Base-by-base conservation (phyloP, 2,113 vertebrate species). In the Myodes glareolus region DNA sequence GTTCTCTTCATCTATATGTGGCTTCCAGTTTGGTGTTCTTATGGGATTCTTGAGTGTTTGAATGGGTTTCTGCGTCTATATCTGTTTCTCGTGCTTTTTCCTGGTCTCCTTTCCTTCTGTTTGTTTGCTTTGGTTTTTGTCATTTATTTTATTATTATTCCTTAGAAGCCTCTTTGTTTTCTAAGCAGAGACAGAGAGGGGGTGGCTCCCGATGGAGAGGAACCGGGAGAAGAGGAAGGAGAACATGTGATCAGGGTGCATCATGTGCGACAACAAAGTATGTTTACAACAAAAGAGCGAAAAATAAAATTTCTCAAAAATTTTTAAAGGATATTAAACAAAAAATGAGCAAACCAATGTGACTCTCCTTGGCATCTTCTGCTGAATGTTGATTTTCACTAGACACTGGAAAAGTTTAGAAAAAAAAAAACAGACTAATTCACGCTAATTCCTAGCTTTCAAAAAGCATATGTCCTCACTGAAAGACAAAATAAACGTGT, bases 311-410 rank as follows among this genome's bases (percentile, higher is more conserved):
- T 61, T 55, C 55, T 61, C 36, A 72, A n/a, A 65, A 33, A 12
- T 19, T n/a, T 72, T 21, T 36, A n/a, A 92, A 88, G 63, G 1
- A 1, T 61, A 97, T 94, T 86, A 36, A 93, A 81, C 25, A 93
- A 88, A 88, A 42, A 88, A 25, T 68, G 81, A 88, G 36, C 91
- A 63, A 96, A 84, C 19, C 45, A 39, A 92, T 63, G 12, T 13
- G 63, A 52, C 31, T 90, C 88, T 97, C 16, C 10, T 87, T 88
- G 68, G 45, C 94, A 31, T 55, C 9, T 93, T 88, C 70, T 97
- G 67, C 4, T 78, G 17, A 93, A 52, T 94, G 14, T 86, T 58
- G n/a, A 52, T 27, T 61, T 93, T 16, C 78, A 63, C 33, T 92
- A 92, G 68, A 93, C 75, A 75, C 73, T 93, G 16, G 67, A 95